These are phyloP conservation scores for Halcyon chelicuti DNA, from an alignment of 2,797 vertebrate species.

Conservation along the genomic window DNA sequence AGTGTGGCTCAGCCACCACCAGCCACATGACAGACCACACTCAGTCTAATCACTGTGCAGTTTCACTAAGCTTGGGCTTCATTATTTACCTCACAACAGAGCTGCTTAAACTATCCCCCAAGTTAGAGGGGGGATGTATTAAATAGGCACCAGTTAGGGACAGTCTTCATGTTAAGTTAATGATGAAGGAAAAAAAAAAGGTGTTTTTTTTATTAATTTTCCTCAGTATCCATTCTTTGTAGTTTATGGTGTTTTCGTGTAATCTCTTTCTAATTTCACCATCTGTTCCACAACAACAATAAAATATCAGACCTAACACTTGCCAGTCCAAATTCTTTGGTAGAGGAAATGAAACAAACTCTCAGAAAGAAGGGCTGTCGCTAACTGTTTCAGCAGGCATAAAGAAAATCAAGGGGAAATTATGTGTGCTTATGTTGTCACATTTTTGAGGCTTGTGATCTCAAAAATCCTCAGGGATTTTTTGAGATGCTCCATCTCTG, in stretches of 20 bases:
- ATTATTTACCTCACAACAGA: not conserved
- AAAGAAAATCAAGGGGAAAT: slow-evolving; percentile 21
- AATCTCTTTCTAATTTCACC: not conserved
- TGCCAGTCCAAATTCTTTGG: not conserved
- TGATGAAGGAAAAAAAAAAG: not conserved
- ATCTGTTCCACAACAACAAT: not conserved
- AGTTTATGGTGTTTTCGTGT: not conserved
- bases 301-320: not conserved
- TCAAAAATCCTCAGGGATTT: not conserved
- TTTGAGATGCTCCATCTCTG: not conserved
- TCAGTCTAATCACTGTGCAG: not conserved
- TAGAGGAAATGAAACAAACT: not conserved
- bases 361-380: not conserved
- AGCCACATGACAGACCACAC: not conserved
- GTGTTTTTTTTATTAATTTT: rapidly evolving
- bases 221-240: not conserved
- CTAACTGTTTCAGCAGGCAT: slow-evolving; percentile 2
- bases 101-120: not conserved
- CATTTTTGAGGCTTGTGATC: slow-evolving; percentile 11
- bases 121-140: not conserved
- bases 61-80: not conserved
- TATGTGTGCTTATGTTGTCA: slow-evolving; percentile 17
- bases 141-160: not conserved
- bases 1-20: not conserved
- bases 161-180: not conserved